Evolutionary conservation across 2,797 vertebrate species (phyloP).

Genomic region (Crenichthys baileyi): DNA sequence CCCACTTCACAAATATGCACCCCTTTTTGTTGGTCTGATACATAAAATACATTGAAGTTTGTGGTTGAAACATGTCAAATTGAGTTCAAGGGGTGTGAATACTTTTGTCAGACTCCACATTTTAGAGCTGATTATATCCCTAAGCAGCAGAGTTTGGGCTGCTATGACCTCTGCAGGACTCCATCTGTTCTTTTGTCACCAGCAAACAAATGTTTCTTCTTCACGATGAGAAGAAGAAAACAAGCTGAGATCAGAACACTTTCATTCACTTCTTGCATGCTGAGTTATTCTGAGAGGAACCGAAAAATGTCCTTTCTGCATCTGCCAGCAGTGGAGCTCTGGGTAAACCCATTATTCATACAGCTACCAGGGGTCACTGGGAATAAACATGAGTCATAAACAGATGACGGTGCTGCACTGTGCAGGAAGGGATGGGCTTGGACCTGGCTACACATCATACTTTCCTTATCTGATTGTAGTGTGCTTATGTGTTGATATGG

Average conservation of each 20-base stretch:
- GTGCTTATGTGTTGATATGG: slow-evolving; percentile 24
- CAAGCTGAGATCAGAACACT: not conserved
- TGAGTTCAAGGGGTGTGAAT: not conserved
- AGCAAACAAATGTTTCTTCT: not conserved
- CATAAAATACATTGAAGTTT: not conserved
- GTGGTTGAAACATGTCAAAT: not conserved
- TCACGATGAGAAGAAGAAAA: not conserved
- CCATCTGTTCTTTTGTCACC: not conserved
- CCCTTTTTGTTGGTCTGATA: not conserved
- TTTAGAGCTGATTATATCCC: not conserved
- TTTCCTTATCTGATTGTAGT: slow-evolving; percentile 26
- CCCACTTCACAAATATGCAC: not conserved
- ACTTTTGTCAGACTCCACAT: not conserved
- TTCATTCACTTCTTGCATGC: not conserved
- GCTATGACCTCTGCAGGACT: not conserved
- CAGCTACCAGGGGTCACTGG: slow-evolving; percentile 47
- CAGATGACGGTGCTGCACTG: slow-evolving; percentile 45
- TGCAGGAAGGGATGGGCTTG: slow-evolving; percentile 35
- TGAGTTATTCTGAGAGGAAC: not conserved
- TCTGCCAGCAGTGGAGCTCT: slow-evolving; percentile 26
- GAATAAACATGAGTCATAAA: slow-evolving; percentile 63
- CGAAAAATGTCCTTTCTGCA: slow-evolving; percentile 20
- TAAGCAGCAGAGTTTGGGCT: not conserved
- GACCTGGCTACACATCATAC: slow-evolving; percentile 23
- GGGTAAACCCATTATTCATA: slow-evolving; percentile 45